phyloP scores from a whole-genome alignment of 2,113 vertebrate genomes.

The Melospiza georgiana region DNA sequence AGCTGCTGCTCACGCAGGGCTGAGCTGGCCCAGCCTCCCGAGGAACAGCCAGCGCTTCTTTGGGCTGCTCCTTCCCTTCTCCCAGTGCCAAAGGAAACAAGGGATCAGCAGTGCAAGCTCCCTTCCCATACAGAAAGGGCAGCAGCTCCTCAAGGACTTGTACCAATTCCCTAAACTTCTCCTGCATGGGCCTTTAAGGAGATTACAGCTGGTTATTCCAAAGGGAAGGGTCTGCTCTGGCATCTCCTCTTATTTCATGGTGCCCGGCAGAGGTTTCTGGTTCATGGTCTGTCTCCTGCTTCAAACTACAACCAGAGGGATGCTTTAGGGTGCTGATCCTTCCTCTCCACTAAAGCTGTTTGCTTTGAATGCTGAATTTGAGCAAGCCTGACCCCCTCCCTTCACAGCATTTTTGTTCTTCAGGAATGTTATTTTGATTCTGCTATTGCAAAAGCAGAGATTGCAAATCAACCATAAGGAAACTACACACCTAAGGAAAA shows the following conservation, averaged over 20 bases:
- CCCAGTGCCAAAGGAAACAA: not conserved
- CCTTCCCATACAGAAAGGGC: not conserved
- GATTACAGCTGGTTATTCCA: not conserved
- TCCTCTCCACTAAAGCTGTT: not conserved
- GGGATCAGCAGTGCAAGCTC: not conserved
- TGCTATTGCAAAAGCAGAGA: slow-evolving; percentile 1
- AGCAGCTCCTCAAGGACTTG: not conserved
- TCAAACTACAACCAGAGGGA: not conserved
- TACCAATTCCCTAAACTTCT: not conserved
- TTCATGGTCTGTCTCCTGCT: not conserved
- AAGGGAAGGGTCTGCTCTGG: not conserved
- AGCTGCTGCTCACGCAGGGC: not conserved
- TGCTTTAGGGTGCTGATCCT: not conserved
- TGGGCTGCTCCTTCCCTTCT: not conserved
- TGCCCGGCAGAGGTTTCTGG: not conserved
- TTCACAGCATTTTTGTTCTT: not conserved
- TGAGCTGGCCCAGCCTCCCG: not conserved
- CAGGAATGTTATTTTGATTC: not conserved
- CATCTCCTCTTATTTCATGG: not conserved
- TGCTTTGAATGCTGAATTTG: not conserved
- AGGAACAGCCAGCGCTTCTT: not conserved
- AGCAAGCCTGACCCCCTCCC: not conserved
- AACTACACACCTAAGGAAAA: not conserved
- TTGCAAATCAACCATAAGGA: slow-evolving; percentile 4
- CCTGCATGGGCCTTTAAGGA: not conserved